phyloP scores from a whole-genome alignment of 37 sponge, comb jelly and placozoan species.

The Dysidea cf. avara region DNA sequence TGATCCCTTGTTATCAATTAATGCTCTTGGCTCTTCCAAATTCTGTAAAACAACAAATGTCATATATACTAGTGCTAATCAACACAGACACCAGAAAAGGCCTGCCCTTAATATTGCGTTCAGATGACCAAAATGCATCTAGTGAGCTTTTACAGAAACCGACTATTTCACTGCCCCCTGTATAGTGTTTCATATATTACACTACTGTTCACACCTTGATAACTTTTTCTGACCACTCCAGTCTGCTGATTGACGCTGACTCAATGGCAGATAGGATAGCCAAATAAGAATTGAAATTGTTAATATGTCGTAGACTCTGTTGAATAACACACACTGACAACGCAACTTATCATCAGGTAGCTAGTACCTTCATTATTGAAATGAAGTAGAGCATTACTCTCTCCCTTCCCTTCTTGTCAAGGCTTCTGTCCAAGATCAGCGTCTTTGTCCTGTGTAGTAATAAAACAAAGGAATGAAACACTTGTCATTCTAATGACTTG shows the following conservation, averaged over 20 bases:
- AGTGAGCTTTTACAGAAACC: not conserved
- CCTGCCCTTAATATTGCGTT: not conserved
- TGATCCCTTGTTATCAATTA: constrained; percentile 80
- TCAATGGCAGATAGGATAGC: constrained; percentile 89
- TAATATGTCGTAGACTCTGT: constrained; percentile 60
- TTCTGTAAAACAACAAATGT: constrained; percentile 33
- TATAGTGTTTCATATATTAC: not conserved
- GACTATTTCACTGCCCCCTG: not conserved
- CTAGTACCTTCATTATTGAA: constrained; percentile 76
- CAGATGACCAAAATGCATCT: not conserved
- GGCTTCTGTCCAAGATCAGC: constrained; percentile 44
- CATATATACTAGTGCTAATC: not conserved
- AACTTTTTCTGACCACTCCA: constrained; percentile 82
- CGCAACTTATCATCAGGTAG: not conserved
- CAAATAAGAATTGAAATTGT: constrained; percentile 87
- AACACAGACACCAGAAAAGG: not conserved
- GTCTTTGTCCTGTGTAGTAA: constrained; percentile 54
- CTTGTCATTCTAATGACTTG: no score
- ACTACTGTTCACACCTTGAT: constrained; percentile 48
- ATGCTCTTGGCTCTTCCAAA: constrained; percentile 74
- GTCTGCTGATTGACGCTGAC: constrained; percentile 68
- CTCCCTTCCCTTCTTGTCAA: constrained; percentile 66
- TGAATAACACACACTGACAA: not conserved
- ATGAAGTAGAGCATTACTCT: constrained; percentile 66
- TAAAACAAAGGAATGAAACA: no score